Evolutionary conservation across 2,113 vertebrate genomes (phyloP), one percentile per base, ranked within the genome.

Genomic region (Psittacula cyanocephala): DNA sequence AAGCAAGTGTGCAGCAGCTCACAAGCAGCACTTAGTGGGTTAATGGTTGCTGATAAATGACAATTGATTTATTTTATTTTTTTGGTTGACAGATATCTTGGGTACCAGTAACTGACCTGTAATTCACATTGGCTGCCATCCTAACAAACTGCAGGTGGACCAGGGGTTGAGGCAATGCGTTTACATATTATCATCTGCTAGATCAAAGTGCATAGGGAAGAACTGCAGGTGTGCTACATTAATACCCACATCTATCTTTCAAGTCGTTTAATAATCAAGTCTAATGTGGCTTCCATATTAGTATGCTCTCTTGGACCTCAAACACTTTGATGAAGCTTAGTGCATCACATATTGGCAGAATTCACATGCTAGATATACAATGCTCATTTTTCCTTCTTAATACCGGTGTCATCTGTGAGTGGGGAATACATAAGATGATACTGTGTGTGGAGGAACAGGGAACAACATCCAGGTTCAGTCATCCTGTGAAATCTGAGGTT

Each of bases 201-300:
- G 96, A 97, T 97, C 95, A 97, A 96, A 97, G 94, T 74, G 91
- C 91, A 91, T 17, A 43, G 74, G 62, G 84, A 89, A 97, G 89
- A 92, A 88, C 31, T 60, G 95, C 97, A 97, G 96, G 94, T 97
- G 95, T 89, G 80, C 37, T 74, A 80, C 11, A 17, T 97, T 97
- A 96, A 96, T 96, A 95, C 93, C 93, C 93, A 81, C 79, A 96
- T 97, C 96, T 97, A 97, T 97, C 97, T 97, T 94, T 92, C 86
- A 57, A 96, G 96, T 97, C 78, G 96, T 91, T 97, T 96, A 96
- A 94, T 96, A 96, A 97, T 95, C 80, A 89, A 85, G 95, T 96
- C 78, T 96, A 89, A 91, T 91, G 82, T 88, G 79, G 69, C 76
- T 97, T 96, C 81, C 87, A 78, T 90, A 80, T 94, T 95, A 62